Conservation (phyloP, 2,888 invertebrate species). For the Tinea pellionella region DNA sequence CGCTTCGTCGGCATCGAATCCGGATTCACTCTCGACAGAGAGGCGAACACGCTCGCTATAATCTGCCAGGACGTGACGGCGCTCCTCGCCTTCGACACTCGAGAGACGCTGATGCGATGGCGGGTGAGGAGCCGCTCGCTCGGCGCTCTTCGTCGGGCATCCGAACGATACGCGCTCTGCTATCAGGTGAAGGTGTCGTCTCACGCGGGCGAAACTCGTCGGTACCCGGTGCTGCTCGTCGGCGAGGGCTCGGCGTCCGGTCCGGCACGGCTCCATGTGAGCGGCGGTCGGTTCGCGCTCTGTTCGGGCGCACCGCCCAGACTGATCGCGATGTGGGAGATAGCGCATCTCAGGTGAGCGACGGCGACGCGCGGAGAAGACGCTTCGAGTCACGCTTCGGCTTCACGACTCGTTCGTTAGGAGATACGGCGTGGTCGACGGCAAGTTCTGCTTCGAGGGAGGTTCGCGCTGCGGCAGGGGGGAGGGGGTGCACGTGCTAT, state of each 20-base stretch:
- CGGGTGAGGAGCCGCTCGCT: too few relatives aligned
- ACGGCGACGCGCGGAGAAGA: neutral
- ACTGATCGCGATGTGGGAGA: slow-evolving; percentile 78
- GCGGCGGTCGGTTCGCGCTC: slow-evolving; percentile 81
- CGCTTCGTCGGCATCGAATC: slow-evolving; percentile 90
- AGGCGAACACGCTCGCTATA: slow-evolving; percentile 90
- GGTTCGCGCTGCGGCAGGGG: slow-evolving; percentile 89
- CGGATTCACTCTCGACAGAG: slow-evolving; percentile 90
- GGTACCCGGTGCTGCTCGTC: slow-evolving; percentile 55
- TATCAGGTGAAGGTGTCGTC: neutral
- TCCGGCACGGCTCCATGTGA: slow-evolving; percentile 86
- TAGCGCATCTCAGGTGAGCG: slow-evolving; percentile 73
- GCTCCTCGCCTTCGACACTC: slow-evolving; percentile 86
- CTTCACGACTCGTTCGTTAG: slow-evolving; percentile 33
- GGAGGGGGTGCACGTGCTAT: slow-evolving; percentile 83
- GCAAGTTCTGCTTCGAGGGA: slow-evolving; percentile 90
- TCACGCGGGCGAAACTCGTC: slow-evolving; percentile 28
- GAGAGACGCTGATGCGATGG: slow-evolving; percentile 90
- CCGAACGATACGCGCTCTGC: slow-evolving; percentile 14
- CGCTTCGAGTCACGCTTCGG: too few relatives aligned
- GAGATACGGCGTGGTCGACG: slow-evolving; percentile 87
- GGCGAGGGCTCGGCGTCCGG: slow-evolving; percentile 72
- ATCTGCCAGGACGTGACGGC: slow-evolving; percentile 89
- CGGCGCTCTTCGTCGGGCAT: too few relatives aligned
- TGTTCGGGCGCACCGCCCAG: slow-evolving; percentile 82